Base-by-base conservation (phyloP, 2,888 invertebrate species). In the Eurytoma californica region DNA sequence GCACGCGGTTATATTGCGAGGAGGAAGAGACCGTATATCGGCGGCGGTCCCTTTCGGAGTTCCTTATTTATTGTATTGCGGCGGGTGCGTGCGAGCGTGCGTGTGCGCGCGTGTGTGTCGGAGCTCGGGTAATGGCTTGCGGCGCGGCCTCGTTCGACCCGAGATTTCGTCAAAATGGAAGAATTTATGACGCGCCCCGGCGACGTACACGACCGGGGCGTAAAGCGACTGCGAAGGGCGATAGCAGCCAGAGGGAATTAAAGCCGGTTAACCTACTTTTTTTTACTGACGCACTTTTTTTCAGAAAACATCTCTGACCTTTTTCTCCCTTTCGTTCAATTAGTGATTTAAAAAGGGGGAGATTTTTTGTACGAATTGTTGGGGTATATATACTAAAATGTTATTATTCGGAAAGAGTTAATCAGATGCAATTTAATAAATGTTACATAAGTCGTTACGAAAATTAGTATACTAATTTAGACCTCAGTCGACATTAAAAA, bases 51-150 rank as follows among this genome's bases (percentile, higher is more conserved):
- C 53, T 51, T 16, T 16, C 39, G 39, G 51, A n/a, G 28, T 53
- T 55, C 47, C 69, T 76, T 76, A 69, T 76, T 69, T 76, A 76
- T 76, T 68, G 66, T 60, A n/a, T 28, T 60, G 67, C 60, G 28
- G 51, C 58, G 67, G 16, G 53, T n/a, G 53, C 39, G 39, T 9
- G 39, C 39, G 9, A 9, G 67, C 58, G 74, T 66, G 66, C 67
- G 24, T 28, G 18, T 51, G 47, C 55, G 39, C 65, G 49, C 49
- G 51, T 4, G 53, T n/a, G n/a, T n/a, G 53, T 16, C n/a, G 53
- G 3, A n/a, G 53, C 53, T 16, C 14, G 39, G 9, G 39, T 39
- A 39, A 39, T 39, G 53, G 72, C 61, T 18, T 47, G 60, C 72
- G 72, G 47, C 47, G 65, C 49, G 18, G 12, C 20, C 66, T 7